Evolutionary conservation across 23 tunicate species (phyloP).

Genomic region (Halocynthia aurantium): DNA sequence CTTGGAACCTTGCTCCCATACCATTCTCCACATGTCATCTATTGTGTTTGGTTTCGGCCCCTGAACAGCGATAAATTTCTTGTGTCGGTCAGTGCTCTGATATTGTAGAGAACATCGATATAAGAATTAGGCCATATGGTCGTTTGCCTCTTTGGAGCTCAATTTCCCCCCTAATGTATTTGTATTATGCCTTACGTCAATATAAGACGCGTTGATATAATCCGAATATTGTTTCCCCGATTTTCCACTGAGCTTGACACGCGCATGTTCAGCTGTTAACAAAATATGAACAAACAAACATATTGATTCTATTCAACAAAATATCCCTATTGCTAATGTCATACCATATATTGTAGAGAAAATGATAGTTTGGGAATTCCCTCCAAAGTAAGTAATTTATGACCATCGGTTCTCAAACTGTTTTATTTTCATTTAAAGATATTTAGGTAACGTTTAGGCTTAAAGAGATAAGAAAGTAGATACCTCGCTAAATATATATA

Average conservation of each 20-base stretch:
- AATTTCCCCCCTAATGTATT: background rate
- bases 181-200: conserved; percentile 33
- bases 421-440: too few relatives aligned
- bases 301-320: too few relatives aligned
- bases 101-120: background rate
- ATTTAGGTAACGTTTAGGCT: too few relatives aligned
- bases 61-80: conserved; percentile 41
- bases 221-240: background rate
- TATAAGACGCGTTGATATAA: conserved; percentile 61
- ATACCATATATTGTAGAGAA: too few relatives aligned
- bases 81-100: conserved; percentile 17
- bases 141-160: too few relatives aligned
- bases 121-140: background rate
- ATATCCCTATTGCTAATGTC: too few relatives aligned
- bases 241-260: background rate
- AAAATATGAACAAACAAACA: too few relatives aligned
- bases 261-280: background rate
- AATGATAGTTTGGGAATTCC: too few relatives aligned
- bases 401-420: too few relatives aligned
- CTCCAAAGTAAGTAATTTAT: too few relatives aligned
- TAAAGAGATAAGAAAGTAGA: too few relatives aligned
- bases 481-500: too few relatives aligned
- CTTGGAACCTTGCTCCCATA: conserved; percentile 31
- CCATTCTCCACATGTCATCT: conserved; percentile 40
- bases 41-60: conserved; percentile 53